These are phyloP conservation scores for Hyppa rectilinea DNA, from an alignment of 2,888 invertebrate genomes.

Conservation along the genomic window DNA sequence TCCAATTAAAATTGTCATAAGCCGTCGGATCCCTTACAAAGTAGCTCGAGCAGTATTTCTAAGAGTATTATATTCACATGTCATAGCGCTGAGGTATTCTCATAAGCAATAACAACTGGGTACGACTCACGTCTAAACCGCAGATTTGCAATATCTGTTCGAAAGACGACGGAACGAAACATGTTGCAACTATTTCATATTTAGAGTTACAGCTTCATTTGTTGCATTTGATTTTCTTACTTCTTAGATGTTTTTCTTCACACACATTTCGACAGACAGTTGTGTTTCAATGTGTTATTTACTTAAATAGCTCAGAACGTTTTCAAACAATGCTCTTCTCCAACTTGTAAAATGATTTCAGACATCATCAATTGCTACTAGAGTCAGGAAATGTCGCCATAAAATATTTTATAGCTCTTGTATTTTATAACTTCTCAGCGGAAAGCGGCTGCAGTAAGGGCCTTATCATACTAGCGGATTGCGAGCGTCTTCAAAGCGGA, in stretches of 20 bases:
- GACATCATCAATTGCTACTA: slow-evolving; percentile 32
- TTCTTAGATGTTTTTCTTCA: slow-evolving; percentile 15
- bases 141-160: slow-evolving; percentile 68
- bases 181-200: slow-evolving; percentile 68
- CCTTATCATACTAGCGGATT: no score
- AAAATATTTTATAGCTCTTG: slow-evolving; percentile 53
- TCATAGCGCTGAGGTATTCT: slow-evolving; percentile 43
- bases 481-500: no score
- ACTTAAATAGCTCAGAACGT: not conserved
- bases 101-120: slow-evolving; percentile 61
- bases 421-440: slow-evolving; percentile 50
- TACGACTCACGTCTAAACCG: slow-evolving; percentile 52
- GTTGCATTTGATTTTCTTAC: slow-evolving; percentile 13
- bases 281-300: not conserved
- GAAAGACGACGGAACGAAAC: slow-evolving; percentile 67
- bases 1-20: slow-evolving; percentile 54
- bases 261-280: slow-evolving; percentile 2
- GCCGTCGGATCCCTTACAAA: slow-evolving; percentile 28
- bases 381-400: slow-evolving; percentile 37
- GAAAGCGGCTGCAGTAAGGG: slow-evolving; percentile 37
- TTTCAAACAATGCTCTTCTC: slow-evolving; percentile 24
- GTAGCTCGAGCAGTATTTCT: slow-evolving; percentile 29
- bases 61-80: slow-evolving; percentile 46
- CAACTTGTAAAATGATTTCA: slow-evolving; percentile 21
- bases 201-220: slow-evolving; percentile 29